Evolutionary conservation across 30 jellyfish, hydroid and myxozoan genomes (phyloP).

Genomic region (Aurelia coerulea): DNA sequence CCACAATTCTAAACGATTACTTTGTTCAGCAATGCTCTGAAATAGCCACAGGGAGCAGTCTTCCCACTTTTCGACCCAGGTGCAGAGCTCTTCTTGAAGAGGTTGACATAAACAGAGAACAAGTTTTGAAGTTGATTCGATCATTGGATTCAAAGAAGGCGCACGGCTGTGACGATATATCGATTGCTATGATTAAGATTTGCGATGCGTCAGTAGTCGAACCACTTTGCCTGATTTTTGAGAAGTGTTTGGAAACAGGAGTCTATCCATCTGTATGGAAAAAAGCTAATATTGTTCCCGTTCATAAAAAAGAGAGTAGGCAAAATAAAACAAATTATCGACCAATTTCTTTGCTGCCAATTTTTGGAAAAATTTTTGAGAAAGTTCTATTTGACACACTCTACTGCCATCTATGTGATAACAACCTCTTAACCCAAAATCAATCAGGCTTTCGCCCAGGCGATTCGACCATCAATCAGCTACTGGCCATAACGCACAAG

Average conservation of each 20-base stretch:
- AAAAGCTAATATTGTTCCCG: too few species aligned
- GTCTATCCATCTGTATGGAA: too few species aligned
- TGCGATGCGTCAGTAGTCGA: slow-evolving; percentile 41
- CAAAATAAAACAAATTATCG: too few species aligned
- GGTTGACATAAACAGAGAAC: slow-evolving; percentile 34
- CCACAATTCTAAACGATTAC: slow-evolving; percentile 41
- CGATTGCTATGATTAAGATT: slow-evolving; percentile 39
- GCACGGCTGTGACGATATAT: slow-evolving; percentile 69
- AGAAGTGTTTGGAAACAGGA: slow-evolving; percentile 46
- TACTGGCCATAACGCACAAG: too few species aligned
- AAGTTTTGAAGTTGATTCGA: slow-evolving; percentile 28
- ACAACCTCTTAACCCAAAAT: too few species aligned
- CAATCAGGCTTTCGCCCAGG: too few species aligned
- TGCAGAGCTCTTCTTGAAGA: slow-evolving; percentile 32
- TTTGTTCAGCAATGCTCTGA: slow-evolving; percentile 54
- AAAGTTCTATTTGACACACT: too few species aligned
- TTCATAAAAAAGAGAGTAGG: not conserved
- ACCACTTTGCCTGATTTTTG: slow-evolving; percentile 55
- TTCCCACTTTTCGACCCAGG: slow-evolving; percentile 37
- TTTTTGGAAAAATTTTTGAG: too few species aligned
- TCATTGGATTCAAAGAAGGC: slow-evolving; percentile 58
- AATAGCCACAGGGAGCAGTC: slow-evolving; percentile 48
- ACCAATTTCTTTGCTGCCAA: too few species aligned
- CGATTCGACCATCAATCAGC: too few species aligned
- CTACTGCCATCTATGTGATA: too few species aligned